phyloP scores from a whole-genome alignment of 2,797 vertebrate species.

The Pipistrellus pygmaeus region DNA sequence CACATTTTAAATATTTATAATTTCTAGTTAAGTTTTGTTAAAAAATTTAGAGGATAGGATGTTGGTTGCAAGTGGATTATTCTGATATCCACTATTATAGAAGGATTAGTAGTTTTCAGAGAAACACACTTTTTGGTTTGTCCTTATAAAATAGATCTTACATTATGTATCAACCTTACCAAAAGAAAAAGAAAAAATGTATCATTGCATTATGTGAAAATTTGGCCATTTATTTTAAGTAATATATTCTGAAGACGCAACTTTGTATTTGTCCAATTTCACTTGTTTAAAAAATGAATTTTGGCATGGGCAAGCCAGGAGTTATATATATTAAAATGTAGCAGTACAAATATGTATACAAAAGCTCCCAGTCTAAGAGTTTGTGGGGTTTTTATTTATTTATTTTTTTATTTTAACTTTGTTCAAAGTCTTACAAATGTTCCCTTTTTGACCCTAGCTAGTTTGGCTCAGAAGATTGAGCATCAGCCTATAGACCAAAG shows the following conservation, averaged over 20 bases:
- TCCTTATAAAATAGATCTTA: conserved; percentile 21
- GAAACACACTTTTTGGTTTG: background rate
- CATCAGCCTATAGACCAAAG: too few species aligned
- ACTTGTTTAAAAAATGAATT: background rate
- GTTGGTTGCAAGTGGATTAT: conserved; percentile 44
- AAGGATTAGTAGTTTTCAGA: background rate
- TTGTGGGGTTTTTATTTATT: too few species aligned
- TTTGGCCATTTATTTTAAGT: background rate
- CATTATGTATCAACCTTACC: background rate
- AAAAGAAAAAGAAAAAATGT: background rate
- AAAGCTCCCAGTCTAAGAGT: background rate
- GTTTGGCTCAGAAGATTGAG: too few species aligned
- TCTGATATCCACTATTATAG: background rate
- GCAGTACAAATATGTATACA: background rate
- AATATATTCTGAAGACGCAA: background rate
- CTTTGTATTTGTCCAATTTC: background rate
- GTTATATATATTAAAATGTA: background rate
- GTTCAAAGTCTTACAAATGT: too few species aligned
- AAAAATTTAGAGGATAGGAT: conserved; percentile 58
- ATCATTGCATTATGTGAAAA: background rate
- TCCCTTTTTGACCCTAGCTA: too few species aligned
- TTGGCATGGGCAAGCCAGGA: background rate
- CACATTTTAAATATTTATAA: conserved; percentile 64
- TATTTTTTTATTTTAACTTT: too few species aligned
- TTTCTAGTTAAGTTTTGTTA: conserved; percentile 55